Percentiles rank a stretch among this genome's conserved stretches.
phyloP scores from a whole-genome alignment of 2,797 vertebrate species.

The Dromococcyx pavoninus region DNA sequence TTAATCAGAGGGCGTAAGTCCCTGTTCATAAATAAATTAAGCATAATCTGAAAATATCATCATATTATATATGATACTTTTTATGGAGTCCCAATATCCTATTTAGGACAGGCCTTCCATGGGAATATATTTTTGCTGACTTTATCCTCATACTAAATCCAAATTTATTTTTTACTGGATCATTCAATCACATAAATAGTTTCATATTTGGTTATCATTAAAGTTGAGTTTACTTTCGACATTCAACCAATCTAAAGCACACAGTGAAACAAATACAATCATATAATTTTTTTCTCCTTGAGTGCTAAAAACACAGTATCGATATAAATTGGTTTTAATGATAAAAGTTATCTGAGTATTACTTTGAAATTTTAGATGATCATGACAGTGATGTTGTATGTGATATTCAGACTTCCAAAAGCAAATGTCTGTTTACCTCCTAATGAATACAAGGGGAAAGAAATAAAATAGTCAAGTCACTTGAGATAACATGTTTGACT shows the following conservation, averaged over 20 bases:
- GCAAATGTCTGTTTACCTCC: neutral
- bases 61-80: neutral
- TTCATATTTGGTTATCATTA: neutral
- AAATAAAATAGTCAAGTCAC: neutral
- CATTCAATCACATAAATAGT: neutral
- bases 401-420: neutral
- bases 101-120: neutral
- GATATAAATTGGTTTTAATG: neutral
- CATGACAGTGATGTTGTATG: neutral
- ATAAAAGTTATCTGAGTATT: neutral
- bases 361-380: neutral
- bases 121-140: neutral
- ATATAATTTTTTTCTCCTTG: neutral
- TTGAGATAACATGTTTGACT: neutral
- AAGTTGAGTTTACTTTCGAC: neutral
- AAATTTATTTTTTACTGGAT: neutral
- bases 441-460: neutral
- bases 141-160: constrained; percentile 11
- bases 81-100: neutral
- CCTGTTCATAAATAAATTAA: neutral
- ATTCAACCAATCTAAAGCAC: neutral
- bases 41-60: neutral
- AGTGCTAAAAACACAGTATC: neutral
- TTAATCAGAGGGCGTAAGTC: neutral
- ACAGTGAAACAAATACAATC: neutral